Evolutionary conservation across 2,888 invertebrate species (phyloP).

Genomic region (Clostera curtula): DNA sequence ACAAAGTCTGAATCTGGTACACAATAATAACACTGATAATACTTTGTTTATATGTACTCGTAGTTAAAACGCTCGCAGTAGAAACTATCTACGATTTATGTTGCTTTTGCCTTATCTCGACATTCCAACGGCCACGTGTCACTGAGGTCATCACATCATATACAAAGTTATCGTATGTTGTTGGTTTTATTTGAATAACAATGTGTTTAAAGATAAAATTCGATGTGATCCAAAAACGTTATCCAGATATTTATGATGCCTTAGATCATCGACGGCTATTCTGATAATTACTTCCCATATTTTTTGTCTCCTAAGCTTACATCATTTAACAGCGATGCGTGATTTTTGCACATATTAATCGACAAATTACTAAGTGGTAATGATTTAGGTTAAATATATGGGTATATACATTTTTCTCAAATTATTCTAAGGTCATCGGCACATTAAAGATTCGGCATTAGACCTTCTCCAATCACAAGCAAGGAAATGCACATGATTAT

Average conservation of each 20-base stretch:
- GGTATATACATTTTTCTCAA: too few species aligned
- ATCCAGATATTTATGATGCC: constrained; percentile 4
- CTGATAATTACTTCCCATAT: constrained; percentile 31
- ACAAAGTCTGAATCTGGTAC: constrained; percentile 31
- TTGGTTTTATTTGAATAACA: too few species aligned
- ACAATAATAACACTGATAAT: constrained; percentile 20
- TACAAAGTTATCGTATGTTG: constrained; percentile 13
- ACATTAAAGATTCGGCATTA: too few species aligned
- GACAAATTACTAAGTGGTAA: not conserved
- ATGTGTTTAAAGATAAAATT: too few species aligned
- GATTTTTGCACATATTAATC: constrained; percentile 17
- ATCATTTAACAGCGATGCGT: constrained; percentile 26
- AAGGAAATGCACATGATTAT: too few species aligned
- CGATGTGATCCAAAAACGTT: too few species aligned
- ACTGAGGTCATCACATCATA: constrained; percentile 16
- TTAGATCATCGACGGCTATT: constrained; percentile 22
- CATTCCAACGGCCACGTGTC: constrained; percentile 22
- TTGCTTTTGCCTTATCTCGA: constrained; percentile 13
- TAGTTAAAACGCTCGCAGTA: constrained; percentile 12
- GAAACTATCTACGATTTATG: constrained; percentile 16
- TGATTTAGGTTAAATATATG: not conserved
- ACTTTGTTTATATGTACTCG: constrained; percentile 22
- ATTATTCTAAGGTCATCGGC: too few species aligned
- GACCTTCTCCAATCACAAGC: too few species aligned
- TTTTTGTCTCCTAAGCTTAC: constrained; percentile 34